A percentile compares a stretch with the other conserved stretches of the same genome.
These are phyloP conservation scores for Pholis gunnellus DNA, from an alignment of 2,113 vertebrate species.

Conservation along the genomic window DNA sequence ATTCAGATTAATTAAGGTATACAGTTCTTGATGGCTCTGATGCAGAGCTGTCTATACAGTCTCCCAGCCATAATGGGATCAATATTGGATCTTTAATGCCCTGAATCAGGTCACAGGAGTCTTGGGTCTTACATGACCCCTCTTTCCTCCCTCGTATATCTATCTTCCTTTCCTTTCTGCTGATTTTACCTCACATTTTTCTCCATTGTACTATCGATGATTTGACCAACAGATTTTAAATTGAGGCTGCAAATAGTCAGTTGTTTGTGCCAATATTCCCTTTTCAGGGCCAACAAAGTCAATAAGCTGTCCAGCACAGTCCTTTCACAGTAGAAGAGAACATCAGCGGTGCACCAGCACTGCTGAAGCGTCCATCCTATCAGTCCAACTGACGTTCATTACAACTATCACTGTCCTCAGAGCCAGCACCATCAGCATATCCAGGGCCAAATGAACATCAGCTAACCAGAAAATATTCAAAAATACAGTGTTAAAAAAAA, in stretches of 20 bases:
- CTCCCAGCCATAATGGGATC: constrained; percentile 60
- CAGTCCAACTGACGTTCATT: background rate
- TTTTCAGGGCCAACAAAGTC: constrained; percentile 30
- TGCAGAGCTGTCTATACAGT: constrained; percentile 56
- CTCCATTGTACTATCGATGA: background rate
- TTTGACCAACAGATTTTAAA: constrained; percentile 18
- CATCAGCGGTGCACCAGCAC: background rate
- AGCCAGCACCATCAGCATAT: background rate
- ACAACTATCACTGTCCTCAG: background rate
- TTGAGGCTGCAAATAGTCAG: background rate
- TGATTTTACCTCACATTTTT: background rate
- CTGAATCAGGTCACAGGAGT: constrained; percentile 45
- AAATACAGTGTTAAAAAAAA: background rate
- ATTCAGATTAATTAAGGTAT: constrained; percentile 67
- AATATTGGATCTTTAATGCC: constrained; percentile 59
- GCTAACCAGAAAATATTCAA: background rate
- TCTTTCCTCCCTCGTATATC: background rate
- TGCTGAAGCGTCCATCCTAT: background rate
- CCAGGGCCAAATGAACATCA: background rate
- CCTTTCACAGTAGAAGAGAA: constrained; percentile 5
- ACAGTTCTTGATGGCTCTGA: constrained; percentile 34
- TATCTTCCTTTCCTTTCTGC: background rate
- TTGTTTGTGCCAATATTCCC: constrained; percentile 12
- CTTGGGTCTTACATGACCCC: constrained; percentile 11
- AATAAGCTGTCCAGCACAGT: constrained; percentile 25